These are phyloP conservation scores for Climacteris rufus DNA, from an alignment of 2,113 vertebrate species.

Conservation along the genomic window DNA sequence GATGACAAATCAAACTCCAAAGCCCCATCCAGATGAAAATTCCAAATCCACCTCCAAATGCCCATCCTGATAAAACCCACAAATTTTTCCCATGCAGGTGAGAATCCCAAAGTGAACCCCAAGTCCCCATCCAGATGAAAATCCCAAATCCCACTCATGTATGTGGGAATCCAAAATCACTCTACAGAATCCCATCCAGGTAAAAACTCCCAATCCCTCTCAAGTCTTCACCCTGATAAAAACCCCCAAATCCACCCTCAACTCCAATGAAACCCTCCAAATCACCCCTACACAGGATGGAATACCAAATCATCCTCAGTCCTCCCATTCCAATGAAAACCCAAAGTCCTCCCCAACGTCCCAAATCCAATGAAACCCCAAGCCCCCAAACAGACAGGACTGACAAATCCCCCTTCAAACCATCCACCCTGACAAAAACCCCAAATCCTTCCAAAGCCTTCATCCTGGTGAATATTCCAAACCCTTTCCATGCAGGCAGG, in stretches of 20 bases:
- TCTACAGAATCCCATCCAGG: neutral
- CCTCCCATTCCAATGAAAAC: neutral
- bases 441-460: neutral
- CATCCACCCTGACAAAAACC: rapidly evolving
- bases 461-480: neutral
- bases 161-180: neutral
- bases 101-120: neutral
- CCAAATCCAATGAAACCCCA: neutral
- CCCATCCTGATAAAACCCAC: neutral
- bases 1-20: neutral
- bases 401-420: neutral
- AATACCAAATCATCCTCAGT: neutral
- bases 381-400: rapidly evolving
- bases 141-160: neutral
- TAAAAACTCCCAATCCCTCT: neutral
- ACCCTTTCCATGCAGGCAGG: neutral
- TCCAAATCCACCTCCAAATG: neutral
- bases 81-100: neutral
- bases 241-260: neutral
- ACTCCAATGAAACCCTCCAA: neutral
- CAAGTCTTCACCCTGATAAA: neutral
- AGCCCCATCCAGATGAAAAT: neutral
- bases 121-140: neutral
- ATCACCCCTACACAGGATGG: neutral
- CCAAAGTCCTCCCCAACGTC: neutral